phyloP scores from a whole-genome alignment of 1,140 invertebrate genomes.

The Cotesia vestalis region DNA sequence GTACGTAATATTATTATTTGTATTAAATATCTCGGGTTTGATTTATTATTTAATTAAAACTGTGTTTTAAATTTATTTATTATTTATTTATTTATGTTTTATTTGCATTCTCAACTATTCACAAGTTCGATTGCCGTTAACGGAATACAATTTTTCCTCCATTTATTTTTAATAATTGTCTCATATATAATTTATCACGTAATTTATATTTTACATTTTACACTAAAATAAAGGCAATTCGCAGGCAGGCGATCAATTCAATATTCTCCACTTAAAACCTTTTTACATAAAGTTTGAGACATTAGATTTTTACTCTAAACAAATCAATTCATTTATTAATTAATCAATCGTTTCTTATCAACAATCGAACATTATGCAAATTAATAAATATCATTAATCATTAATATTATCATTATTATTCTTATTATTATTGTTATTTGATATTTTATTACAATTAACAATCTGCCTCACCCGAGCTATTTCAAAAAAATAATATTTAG shows the following conservation, averaged over 20 bases:
- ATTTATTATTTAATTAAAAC: neutral
- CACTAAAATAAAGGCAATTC: constrained; percentile 32
- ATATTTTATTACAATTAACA: constrained; percentile 24
- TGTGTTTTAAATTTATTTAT: neutral
- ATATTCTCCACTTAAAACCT: constrained; percentile 24
- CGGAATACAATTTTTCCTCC: neutral
- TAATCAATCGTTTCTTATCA: neutral
- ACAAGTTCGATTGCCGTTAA: constrained; percentile 13
- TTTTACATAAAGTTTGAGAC: constrained; percentile 12
- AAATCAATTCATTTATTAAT: neutral
- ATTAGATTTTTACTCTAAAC: neutral
- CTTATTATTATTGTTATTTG: constrained; percentile 1
- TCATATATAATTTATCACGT: constrained; percentile 7
- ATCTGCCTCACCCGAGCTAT: constrained; percentile 20
- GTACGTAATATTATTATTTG: neutral
- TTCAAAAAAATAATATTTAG: constrained; percentile 26
- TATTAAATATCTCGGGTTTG: constrained; percentile 25
- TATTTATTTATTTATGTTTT: neutral
- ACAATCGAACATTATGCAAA: neutral
- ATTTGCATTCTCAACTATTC: neutral
- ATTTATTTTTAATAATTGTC: neutral
- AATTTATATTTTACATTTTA: constrained; percentile 12
- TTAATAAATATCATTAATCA: no score
- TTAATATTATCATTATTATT: constrained; percentile 2
- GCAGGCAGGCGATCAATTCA: constrained; percentile 29